Conservation (phyloP, 2,113 vertebrate genomes). For the Solea solea region DNA sequence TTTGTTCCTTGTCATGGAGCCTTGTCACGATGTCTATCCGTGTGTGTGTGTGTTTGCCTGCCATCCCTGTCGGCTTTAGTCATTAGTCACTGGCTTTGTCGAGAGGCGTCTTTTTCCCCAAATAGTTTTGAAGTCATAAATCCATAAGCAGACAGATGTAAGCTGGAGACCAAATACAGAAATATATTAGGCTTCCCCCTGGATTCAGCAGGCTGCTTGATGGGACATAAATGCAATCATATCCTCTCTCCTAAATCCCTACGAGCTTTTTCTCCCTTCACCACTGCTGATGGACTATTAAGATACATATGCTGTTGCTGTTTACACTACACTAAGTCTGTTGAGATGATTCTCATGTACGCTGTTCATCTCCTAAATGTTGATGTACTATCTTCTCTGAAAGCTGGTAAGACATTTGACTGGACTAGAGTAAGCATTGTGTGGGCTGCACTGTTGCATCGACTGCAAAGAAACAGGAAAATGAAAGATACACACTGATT, state of each 20-base stretch:
- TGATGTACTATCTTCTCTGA: constrained; percentile 47
- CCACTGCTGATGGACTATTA: constrained; percentile 67
- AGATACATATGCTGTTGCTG: constrained; percentile 69
- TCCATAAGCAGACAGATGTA: constrained; percentile 85
- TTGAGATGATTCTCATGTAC: constrained; percentile 54
- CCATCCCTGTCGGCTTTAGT: constrained; percentile 83
- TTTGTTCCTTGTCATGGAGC: constrained; percentile 76
- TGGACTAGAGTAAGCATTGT: constrained; percentile 29
- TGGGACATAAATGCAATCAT: constrained; percentile 78
- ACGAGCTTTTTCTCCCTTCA: constrained; percentile 67
- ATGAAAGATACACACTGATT: constrained; percentile 34
- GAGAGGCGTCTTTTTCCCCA: constrained; percentile 67
- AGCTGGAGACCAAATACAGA: constrained; percentile 81
- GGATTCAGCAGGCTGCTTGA: constrained; percentile 75
- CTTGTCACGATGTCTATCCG: constrained; percentile 68
- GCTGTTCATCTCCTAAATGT: constrained; percentile 50
- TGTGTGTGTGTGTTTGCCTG: constrained; percentile 64
- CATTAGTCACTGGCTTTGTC: constrained; percentile 81
- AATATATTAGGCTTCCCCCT: constrained; percentile 79
- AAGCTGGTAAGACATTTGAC: constrained; percentile 61
- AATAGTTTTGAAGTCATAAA: constrained; percentile 83
- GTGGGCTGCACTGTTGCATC: constrained; percentile 32
- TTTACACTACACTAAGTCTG: constrained; percentile 46
- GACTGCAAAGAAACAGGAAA: constrained; percentile 34
- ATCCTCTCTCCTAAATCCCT: constrained; percentile 77